A percentile compares a stretch with the other conserved stretches of the same genome.
phyloP scores from a whole-genome alignment of 2,797 vertebrate genomes.

The Pygocentrus nattereri region DNA sequence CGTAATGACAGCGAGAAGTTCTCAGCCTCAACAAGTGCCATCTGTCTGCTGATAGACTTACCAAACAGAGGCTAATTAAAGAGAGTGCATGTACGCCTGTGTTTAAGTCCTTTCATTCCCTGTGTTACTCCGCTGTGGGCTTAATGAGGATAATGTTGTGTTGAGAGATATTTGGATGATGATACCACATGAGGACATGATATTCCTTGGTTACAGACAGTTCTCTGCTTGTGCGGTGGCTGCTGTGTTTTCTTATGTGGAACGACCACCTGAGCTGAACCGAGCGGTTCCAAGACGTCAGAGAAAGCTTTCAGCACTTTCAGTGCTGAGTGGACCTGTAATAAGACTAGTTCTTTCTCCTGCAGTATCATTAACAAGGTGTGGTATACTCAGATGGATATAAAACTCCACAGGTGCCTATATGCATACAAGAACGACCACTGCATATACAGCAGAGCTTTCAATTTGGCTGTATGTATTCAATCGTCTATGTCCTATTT shows the following conservation, averaged over 20 bases:
- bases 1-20: constrained; percentile 15
- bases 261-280: constrained; percentile 26
- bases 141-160: constrained; percentile 55
- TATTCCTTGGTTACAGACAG: constrained; percentile 55
- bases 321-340: neutral
- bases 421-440: neutral
- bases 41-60: constrained; percentile 59
- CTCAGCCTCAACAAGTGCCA: constrained; percentile 68
- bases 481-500: neutral
- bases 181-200: constrained; percentile 50
- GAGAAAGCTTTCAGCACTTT: neutral
- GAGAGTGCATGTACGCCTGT: constrained; percentile 41
- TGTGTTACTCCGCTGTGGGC: constrained; percentile 31
- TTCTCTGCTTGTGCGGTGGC: constrained; percentile 45
- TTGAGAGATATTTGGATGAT: constrained; percentile 42
- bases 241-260: constrained; percentile 10
- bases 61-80: constrained; percentile 55
- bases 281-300: neutral
- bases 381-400: neutral
- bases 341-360: neutral
- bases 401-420: constrained; percentile 1
- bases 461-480: constrained; percentile 27
- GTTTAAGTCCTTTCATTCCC: constrained; percentile 42
- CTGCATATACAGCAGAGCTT: neutral
- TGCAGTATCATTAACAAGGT: neutral